Percentiles rank a stretch among this genome's conserved stretches.
These are phyloP conservation scores for Nasonia vitripennis DNA, from an alignment of 1,140 invertebrate genomes.

Conservation along the genomic window DNA sequence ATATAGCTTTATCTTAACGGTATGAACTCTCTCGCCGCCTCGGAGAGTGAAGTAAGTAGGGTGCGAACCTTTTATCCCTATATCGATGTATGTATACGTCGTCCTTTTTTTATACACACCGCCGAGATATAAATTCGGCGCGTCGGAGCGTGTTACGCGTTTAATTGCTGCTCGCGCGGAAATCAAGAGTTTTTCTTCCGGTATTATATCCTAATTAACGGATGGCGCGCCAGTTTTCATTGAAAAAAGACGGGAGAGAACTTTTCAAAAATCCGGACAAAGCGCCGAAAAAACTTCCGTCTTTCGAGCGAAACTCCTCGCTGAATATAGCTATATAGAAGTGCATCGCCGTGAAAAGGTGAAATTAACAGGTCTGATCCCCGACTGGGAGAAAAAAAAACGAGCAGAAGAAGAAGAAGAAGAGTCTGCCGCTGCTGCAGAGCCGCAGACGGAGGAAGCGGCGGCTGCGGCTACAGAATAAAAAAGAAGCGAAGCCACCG, in stretches of 20 bases:
- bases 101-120: too few species aligned
- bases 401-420: not conserved
- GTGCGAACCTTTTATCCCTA: not conserved
- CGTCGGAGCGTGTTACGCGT: too few species aligned
- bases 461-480: not conserved
- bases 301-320: not conserved
- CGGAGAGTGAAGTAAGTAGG: not conserved
- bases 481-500: constrained; percentile 18
- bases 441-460: constrained; percentile 15
- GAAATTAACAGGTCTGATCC: constrained; percentile 48
- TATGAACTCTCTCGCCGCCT: not conserved
- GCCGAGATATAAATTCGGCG: too few species aligned
- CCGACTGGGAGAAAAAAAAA: not conserved
- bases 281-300: constrained; percentile 14
- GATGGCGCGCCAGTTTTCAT: too few species aligned
- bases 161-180: too few species aligned
- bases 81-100: too few species aligned
- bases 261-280: too few species aligned
- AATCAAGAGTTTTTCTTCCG: too few species aligned
- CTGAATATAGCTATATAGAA: constrained; percentile 14
- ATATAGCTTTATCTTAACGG: constrained; percentile 17
- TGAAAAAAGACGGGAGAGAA: too few species aligned
- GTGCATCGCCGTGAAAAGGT: constrained; percentile 46
- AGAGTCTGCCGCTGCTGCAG: not conserved
- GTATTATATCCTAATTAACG: too few species aligned